A percentile compares a stretch with the other conserved stretches of the same genome.
phyloP scores from a whole-genome alignment of 2,797 vertebrate species.

The Sebastes elongatus region DNA sequence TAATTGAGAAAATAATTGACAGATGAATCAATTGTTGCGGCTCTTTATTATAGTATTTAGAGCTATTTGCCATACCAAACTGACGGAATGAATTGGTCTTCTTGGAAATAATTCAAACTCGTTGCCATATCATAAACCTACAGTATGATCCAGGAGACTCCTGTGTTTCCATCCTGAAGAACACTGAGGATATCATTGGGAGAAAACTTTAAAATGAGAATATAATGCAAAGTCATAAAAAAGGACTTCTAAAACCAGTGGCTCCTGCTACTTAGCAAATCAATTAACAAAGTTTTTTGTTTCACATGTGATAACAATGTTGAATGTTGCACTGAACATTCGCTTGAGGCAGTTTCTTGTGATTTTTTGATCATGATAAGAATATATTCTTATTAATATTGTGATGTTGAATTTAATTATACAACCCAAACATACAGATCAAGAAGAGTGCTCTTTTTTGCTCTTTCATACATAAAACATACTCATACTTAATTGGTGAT shows the following conservation, averaged over 20 bases:
- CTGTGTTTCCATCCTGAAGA: background rate
- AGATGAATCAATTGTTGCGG: fast-evolving
- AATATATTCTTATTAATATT: background rate
- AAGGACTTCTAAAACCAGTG: too few relatives aligned
- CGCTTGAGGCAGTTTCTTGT: background rate
- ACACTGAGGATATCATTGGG: background rate
- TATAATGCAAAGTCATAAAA: background rate
- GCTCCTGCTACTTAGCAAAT: background rate
- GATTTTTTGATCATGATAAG: background rate
- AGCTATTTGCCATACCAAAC: background rate
- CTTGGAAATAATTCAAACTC: background rate
- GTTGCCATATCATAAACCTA: background rate
- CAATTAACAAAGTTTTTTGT: background rate
- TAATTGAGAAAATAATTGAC: background rate
- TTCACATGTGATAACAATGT: background rate
- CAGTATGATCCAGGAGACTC: background rate
- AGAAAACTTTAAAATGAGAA: background rate
- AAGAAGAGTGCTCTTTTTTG: background rate
- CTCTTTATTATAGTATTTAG: background rate
- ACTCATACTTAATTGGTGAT: background rate
- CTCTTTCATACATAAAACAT: background rate
- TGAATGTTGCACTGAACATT: background rate
- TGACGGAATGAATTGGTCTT: background rate
- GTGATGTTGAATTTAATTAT: background rate
- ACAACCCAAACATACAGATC: background rate